These are phyloP conservation scores for Eurytoma adleriae DNA, from an alignment of 2,888 invertebrate genomes.

Conservation along the genomic window DNA sequence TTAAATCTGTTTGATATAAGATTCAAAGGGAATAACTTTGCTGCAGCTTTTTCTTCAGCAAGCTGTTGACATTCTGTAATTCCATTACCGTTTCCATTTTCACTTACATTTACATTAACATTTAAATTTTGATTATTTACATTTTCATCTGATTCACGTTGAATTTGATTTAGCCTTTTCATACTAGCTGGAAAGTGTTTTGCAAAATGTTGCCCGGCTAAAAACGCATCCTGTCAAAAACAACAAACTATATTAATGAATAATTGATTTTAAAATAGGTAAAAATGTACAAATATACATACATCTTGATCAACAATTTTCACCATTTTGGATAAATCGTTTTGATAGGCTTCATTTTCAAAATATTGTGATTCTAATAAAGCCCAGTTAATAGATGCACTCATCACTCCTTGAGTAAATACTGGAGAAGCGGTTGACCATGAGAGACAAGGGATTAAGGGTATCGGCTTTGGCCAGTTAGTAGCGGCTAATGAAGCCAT, in stretches of 20 bases:
- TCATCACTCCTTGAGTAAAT: constrained; percentile 97
- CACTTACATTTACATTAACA: constrained; percentile 12
- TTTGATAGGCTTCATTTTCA: constrained; percentile 86
- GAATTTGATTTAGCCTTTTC: constrained; percentile 74
- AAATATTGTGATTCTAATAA: constrained; percentile 92
- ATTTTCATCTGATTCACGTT: constrained; percentile 69
- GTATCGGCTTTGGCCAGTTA: constrained; percentile 96
- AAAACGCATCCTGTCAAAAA: constrained; percentile 74
- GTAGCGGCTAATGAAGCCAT: constrained; percentile 99
- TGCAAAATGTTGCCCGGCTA: constrained; percentile 86
- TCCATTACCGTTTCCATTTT: constrained; percentile 25
- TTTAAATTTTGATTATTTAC: constrained; percentile 63
- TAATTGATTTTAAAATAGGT: constrained; percentile 6
- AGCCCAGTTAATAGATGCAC: constrained; percentile 96
- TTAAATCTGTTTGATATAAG: constrained; percentile 70
- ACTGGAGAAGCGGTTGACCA: constrained; percentile 98
- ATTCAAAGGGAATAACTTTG: constrained; percentile 71
- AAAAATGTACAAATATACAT: constrained; percentile 59
- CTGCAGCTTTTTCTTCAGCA: constrained; percentile 70
- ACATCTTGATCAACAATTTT: constrained; percentile 85
- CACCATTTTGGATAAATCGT: constrained; percentile 92
- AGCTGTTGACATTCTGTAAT: constrained; percentile 56
- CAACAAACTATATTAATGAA: constrained; percentile 5
- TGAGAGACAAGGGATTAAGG: constrained; percentile 95
- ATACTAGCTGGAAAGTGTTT: constrained; percentile 80